These are phyloP conservation scores for Carcharodon carcharias DNA, from an alignment of 2,797 vertebrate genomes.

Conservation along the genomic window DNA sequence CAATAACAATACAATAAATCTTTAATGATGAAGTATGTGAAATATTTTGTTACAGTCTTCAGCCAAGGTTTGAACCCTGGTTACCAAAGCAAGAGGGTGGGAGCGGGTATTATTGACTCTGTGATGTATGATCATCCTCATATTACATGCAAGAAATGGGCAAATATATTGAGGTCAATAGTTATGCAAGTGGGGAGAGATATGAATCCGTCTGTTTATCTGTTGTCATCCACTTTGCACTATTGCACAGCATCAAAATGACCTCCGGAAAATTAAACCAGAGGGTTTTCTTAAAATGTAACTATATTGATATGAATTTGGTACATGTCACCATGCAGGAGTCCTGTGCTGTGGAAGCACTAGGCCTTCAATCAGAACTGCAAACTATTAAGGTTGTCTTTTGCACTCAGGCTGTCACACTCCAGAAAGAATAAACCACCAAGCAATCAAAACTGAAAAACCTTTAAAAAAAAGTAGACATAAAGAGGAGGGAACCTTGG, in stretches of 20 bases:
- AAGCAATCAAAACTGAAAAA: neutral
- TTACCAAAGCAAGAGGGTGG: neutral
- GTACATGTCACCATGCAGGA: neutral
- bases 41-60: too few relatives aligned
- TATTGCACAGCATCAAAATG: neutral
- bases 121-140: neutral
- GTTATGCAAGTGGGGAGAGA: neutral
- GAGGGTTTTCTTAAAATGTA: neutral
- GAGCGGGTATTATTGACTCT: neutral
- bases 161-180: neutral
- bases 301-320: neutral
- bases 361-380: neutral
- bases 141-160: neutral
- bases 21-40: neutral
- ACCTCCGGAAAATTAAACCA: neutral
- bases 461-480: neutral
- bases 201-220: too few relatives aligned
- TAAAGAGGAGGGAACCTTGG: neutral
- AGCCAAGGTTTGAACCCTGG: neutral
- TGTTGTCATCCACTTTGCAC: neutral
- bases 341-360: neutral
- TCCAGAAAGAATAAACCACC: neutral
- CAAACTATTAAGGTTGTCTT: neutral
- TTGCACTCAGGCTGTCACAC: neutral
- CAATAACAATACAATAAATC: neutral